Evolutionary conservation across 2,797 vertebrate genomes (phyloP), one percentile per base, ranked within the genome.

Genomic region (Paedocypris micromegethes): DNA sequence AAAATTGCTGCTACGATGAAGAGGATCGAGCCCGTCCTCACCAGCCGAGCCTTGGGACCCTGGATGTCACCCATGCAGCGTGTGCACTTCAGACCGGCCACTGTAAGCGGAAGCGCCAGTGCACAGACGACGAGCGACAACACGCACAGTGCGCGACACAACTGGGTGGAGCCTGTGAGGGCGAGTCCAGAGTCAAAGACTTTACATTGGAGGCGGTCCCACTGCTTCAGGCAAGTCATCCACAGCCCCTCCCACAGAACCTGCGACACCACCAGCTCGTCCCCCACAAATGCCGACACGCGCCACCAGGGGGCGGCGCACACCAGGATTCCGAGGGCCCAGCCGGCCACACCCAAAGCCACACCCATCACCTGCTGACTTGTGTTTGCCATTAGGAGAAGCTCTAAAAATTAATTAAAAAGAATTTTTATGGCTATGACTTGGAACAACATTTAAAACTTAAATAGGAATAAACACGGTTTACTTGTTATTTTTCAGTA

Each of bases 151-250:
- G 71, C 58, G 1, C 89, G 81, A 49, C 88, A 84, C 0, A 72
- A 79, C 70, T 89, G 89, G 41, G 74, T 66, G 0, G 85, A 83
- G 6, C 1, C 61, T 6, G 88, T 76, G 61, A 90, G 77, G 5
- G 92, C 92, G 61, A 98, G 86, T 58, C 94, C 87, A 47, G 95
- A 96, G 84, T 97, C 95, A 37, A 88, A 96, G 49, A 89, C 86
- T 80, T 98, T 98, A 84, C 95, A 98, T 76, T 98, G 95, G 83
- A 96, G 92, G 55, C 94, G 93, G 1, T 95, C 94, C 0, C 89
- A 91, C 82, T 97, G 93, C 41, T 86, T 87, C 59, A 90, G 64
- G 67, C 95, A 98, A 75, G 91, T 92, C 95, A 98, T 98, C 95
- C 95, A 98, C 9, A 98, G 87, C 46, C 95, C 95, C 80, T 97